phyloP scores from a whole-genome alignment of 1,140 invertebrate genomes.

The Nixonia krombeini region DNA sequence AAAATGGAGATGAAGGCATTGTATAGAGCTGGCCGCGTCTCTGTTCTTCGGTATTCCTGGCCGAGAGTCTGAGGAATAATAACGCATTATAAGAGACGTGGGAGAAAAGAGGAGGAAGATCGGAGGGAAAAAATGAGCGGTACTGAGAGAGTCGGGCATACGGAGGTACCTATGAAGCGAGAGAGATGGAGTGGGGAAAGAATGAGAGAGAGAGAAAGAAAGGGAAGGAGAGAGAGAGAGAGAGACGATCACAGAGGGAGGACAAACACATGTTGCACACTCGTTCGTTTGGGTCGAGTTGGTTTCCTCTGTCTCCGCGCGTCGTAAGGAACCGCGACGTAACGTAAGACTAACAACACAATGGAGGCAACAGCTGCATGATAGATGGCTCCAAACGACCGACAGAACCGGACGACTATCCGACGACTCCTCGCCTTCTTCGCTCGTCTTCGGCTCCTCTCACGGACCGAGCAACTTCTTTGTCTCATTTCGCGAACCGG shows the following conservation, averaged over 20 bases:
- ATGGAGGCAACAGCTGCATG: slow-evolving; percentile 71
- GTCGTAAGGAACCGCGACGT: slow-evolving; percentile 49
- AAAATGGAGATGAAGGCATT: slow-evolving; percentile 57
- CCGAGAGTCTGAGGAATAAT: slow-evolving; percentile 53
- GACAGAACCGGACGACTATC: slow-evolving; percentile 42
- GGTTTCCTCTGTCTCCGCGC: neutral
- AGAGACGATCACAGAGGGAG: slow-evolving; percentile 27
- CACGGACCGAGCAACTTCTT: slow-evolving; percentile 25
- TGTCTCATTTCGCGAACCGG: slow-evolving; percentile 39
- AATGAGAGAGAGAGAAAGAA: slow-evolving; percentile 16
- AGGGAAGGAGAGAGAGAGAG: slow-evolving; percentile 29
- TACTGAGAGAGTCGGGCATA: slow-evolving; percentile 11
- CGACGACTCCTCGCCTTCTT: slow-evolving; percentile 52
- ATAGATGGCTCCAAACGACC: slow-evolving; percentile 63
- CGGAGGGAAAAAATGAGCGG: slow-evolving; percentile 4
- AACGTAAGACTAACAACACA: slow-evolving; percentile 70
- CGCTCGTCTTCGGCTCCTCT: slow-evolving; percentile 34
- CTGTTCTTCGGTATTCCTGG: slow-evolving; percentile 48
- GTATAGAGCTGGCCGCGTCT: slow-evolving; percentile 26
- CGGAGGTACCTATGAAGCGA: slow-evolving; percentile 14
- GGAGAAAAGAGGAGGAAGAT: slow-evolving; percentile 19
- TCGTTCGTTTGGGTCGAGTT: slow-evolving; percentile 46
- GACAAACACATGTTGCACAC: slow-evolving; percentile 69
- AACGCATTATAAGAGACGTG: slow-evolving; percentile 46
- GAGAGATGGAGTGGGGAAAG: slow-evolving; percentile 28